Base-by-base conservation (phyloP, 1,140 invertebrate species). In the Listronotus oregonensis region DNA sequence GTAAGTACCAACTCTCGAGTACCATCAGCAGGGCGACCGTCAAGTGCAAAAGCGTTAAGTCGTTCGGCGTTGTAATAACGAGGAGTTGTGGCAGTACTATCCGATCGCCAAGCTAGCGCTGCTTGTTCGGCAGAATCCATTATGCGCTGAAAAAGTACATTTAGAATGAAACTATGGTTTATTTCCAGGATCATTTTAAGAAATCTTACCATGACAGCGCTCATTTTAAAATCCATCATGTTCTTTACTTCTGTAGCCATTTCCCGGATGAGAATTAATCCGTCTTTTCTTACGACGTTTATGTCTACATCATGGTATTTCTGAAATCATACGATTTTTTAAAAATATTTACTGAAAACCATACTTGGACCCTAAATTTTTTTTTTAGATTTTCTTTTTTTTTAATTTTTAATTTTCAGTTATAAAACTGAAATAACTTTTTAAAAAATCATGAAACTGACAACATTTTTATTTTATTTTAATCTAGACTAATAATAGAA, bases 201-300 rank as follows among this genome's bases (percentile, higher is more conserved):
- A 27, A 12, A 10, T 58, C 85, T 88, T 81, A 94, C 92, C 90
- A 92, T 91, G 40, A 94, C 90, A 39, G 92, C 90, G 75, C 91
- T 91, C 79, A 91, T 92, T 81, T 93, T 94, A 78, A 93, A 93
- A 77, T 93, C 90, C 89, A 94, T 91, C 85, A 93, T 90, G 76
- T 93, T 94, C 77, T 93, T 92, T 17, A 94, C 90, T 81, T 93
- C 91, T 0, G 84, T 84, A 3, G 91, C 90, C 82, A 94, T 88
- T 80, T 94, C 91, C 46, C 90, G 83, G 46, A 93, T 88, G 21
- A 94, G 79, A 34, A 92, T 82, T 40, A 94, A 82, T n/a, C 92
- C 92, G 75, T 94, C 91, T 76, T 93, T 92, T 67, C 87, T 85
- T 10, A 83, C 83, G 43, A 93, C 87, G 66, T 87, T 84, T 37